A percentile compares a stretch with the other conserved stretches of the same genome.
phyloP scores from a whole-genome alignment of 2,888 invertebrate genomes.

The Metallyticus violacea region DNA sequence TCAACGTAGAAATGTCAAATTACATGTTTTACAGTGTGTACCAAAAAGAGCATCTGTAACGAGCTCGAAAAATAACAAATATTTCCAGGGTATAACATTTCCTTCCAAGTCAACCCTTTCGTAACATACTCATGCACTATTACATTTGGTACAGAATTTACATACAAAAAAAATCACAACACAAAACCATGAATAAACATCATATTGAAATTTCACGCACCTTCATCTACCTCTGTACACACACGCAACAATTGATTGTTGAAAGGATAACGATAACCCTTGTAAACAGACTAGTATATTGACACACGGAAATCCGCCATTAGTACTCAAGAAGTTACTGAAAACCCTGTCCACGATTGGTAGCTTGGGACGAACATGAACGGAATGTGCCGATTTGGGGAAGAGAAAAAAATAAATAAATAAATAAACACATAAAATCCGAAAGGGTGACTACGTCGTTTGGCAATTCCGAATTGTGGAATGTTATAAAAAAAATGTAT shows the following conservation, averaged over 20 bases:
- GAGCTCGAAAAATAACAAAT: not conserved
- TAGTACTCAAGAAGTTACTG: constrained; percentile 35
- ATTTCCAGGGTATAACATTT: too few relatives aligned
- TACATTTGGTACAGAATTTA: not conserved
- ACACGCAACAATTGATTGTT: constrained; percentile 24
- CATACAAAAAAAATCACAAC: not conserved
- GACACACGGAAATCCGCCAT: constrained; percentile 66
- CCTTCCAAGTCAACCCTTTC: not conserved
- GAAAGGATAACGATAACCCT: constrained; percentile 41
- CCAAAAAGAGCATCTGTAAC: not conserved
- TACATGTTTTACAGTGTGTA: not conserved
- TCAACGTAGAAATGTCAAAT: not conserved
- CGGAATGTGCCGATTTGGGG: not conserved
- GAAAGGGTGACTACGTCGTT: too few relatives aligned
- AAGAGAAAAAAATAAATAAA: too few relatives aligned
- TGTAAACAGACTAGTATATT: constrained; percentile 67
- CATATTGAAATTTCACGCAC: constrained; percentile 45
- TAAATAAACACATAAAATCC: too few relatives aligned
- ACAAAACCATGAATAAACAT: constrained; percentile 29
- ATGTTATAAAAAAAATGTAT: too few relatives aligned
- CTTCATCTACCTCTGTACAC: constrained; percentile 63
- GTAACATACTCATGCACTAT: not conserved
- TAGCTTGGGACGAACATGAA: not conserved
- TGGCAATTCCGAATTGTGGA: too few relatives aligned
- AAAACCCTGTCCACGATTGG: not conserved